Conservation (phyloP, 1,140 invertebrate genomes). For the Cardiocondyla obscurior region DNA sequence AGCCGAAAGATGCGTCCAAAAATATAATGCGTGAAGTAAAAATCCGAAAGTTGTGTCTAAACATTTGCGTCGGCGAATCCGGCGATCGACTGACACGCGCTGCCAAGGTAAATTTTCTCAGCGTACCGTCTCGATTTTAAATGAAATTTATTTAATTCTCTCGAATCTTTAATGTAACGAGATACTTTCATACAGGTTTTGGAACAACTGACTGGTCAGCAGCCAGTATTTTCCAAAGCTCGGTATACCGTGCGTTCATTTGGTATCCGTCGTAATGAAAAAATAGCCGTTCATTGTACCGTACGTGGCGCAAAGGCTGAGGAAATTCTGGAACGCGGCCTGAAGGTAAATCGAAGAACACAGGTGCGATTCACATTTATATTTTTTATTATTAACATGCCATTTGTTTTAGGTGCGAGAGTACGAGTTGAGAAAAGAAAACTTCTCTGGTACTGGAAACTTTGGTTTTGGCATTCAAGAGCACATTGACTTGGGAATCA, state of each 20-base stretch:
- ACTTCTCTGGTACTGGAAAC: slow-evolving; percentile 99
- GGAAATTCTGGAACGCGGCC: slow-evolving; percentile 98
- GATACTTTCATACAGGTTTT: slow-evolving; percentile 89
- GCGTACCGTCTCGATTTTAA: not conserved
- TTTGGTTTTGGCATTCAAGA: slow-evolving; percentile 99
- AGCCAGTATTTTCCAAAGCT: slow-evolving; percentile 99
- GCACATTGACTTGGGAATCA: slow-evolving; percentile 99
- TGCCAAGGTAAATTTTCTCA: slow-evolving; percentile 90
- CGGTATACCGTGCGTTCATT: slow-evolving; percentile 99
- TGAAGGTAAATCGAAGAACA: slow-evolving; percentile 90
- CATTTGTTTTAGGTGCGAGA: slow-evolving; percentile 92
- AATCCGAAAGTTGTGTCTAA: slow-evolving; percentile 98
- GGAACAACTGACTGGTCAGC: slow-evolving; percentile 99
- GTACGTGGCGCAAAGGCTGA: slow-evolving; percentile 99
- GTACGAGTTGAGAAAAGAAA: slow-evolving; percentile 98
- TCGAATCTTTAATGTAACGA: not conserved
- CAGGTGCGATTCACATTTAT: not conserved
- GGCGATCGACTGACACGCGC: slow-evolving; percentile 99
- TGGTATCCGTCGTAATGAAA: slow-evolving; percentile 99
- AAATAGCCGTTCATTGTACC: slow-evolving; percentile 99
- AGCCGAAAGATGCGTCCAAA: slow-evolving; percentile 93
- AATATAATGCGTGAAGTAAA: slow-evolving; percentile 99
- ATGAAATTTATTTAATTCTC: not conserved
- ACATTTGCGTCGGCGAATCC: slow-evolving; percentile 99
- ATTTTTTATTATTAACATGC: slow-evolving; percentile 29